phyloP scores from a whole-genome alignment of 2,888 invertebrate genomes.

The Cancer borealis region DNA sequence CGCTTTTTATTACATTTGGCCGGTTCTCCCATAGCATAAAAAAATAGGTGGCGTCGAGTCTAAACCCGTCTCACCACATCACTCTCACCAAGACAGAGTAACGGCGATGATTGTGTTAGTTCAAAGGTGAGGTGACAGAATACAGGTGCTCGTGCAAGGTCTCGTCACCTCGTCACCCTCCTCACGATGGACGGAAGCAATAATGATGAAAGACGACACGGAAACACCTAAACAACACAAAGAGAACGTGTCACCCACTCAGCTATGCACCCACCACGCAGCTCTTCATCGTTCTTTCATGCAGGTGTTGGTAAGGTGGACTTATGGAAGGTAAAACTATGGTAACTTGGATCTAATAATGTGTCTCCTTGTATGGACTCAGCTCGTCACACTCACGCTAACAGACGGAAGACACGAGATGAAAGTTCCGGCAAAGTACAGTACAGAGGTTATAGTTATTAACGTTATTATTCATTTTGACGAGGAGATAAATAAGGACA shows the following conservation, averaged over 20 bases:
- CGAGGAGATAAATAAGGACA: too few relatives aligned
- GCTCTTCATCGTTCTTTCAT: background rate
- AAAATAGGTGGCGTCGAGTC: background rate
- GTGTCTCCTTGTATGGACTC: background rate
- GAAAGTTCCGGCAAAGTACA: background rate
- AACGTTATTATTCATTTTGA: too few relatives aligned
- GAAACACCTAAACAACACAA: background rate
- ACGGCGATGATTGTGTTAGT: too few relatives aligned
- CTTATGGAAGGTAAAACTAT: background rate
- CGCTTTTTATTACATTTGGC: too few relatives aligned
- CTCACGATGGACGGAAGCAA: background rate
- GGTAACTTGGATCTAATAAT: background rate
- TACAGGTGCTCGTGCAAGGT: background rate
- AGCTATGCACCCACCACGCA: background rate
- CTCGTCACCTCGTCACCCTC: background rate
- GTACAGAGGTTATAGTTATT: too few relatives aligned
- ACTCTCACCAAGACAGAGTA: background rate
- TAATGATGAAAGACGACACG: background rate
- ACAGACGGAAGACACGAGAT: background rate
- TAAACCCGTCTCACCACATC: background rate
- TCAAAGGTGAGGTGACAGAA: too few relatives aligned
- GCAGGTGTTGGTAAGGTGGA: conserved; percentile 15
- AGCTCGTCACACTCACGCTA: background rate
- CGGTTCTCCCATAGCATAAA: too few relatives aligned
- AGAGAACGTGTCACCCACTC: background rate